Evolutionary conservation across 2,888 invertebrate genomes (phyloP).

Genomic region (Tridacna gigas): DNA sequence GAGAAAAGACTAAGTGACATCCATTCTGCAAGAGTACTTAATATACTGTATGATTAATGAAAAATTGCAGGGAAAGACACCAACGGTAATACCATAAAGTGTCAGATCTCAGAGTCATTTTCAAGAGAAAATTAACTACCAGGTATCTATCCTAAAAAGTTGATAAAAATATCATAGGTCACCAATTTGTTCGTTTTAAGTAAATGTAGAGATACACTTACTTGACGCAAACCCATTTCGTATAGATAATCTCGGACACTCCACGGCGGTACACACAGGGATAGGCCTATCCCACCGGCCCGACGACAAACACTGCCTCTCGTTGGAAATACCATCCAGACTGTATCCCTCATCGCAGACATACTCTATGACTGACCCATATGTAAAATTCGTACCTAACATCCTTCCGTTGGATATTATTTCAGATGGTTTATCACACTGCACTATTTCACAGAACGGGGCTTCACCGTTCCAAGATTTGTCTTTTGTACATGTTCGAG

Average conservation of each 20-base stretch:
- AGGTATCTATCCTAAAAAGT: no score
- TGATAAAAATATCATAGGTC: no score
- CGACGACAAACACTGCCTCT: constrained; percentile 73
- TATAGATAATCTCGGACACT: constrained; percentile 70
- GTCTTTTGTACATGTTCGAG: constrained; percentile 65
- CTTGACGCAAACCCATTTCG: constrained; percentile 67
- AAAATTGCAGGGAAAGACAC: no score
- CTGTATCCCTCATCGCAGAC: constrained; percentile 78
- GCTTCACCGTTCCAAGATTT: constrained; percentile 68
- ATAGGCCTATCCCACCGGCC: constrained; percentile 77
- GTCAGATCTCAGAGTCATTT: no score
- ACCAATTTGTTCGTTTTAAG: no score
- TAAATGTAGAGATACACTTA: constrained; percentile 1
- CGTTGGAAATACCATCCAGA: constrained; percentile 62
- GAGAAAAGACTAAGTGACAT: no score
- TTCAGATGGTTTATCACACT: constrained; percentile 70
- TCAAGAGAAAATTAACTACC: no score
- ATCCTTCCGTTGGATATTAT: constrained; percentile 70
- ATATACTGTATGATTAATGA: no score
- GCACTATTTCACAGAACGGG: constrained; percentile 69
- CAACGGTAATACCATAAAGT: no score
- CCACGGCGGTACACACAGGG: constrained; percentile 76
- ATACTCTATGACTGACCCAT: constrained; percentile 75
- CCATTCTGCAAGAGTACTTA: no score
- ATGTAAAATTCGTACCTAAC: constrained; percentile 65